These are phyloP conservation scores for Dendroctonus valens DNA, from an alignment of 1,140 invertebrate species.

Conservation along the genomic window DNA sequence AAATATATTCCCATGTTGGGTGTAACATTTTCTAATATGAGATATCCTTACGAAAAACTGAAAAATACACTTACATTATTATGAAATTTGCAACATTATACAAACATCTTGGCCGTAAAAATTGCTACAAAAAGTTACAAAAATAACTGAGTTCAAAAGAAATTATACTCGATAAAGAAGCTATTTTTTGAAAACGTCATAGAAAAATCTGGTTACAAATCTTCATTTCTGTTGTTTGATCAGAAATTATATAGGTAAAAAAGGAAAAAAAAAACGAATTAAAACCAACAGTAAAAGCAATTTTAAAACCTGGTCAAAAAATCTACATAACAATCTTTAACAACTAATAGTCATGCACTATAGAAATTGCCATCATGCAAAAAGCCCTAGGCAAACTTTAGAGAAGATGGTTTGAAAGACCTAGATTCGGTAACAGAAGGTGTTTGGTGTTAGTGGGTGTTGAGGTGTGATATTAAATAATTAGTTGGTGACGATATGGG, in stretches of 20 bases:
- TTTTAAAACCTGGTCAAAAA: no score
- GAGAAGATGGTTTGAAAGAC: conserved; percentile 54
- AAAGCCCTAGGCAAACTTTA: conserved; percentile 54
- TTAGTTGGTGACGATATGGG: conserved; percentile 27
- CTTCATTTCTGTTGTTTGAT: no score
- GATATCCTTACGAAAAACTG: conserved; percentile 99
- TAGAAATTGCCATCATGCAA: conserved; percentile 37
- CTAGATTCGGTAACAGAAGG: conserved; percentile 39
- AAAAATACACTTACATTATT: conserved; percentile 53
- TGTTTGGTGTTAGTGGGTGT: conserved; percentile 41
- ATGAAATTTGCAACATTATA: neutral
- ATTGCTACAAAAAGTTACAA: neutral
- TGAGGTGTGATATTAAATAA: conserved; percentile 27
- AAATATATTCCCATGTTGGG: conserved; percentile 97
- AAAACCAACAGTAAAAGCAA: no score
- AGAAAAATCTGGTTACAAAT: no score
- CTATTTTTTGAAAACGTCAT: no score
- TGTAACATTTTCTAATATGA: conserved; percentile 99
- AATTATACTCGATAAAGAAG: no score
- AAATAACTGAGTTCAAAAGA: neutral
- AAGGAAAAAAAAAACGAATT: no score
- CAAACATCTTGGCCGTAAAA: no score
- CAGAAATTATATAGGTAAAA: no score
- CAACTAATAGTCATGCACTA: conserved; percentile 27
- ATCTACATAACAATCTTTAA: no score